A percentile compares a stretch with the other conserved stretches of the same genome.
Evolutionary conservation across 2,797 vertebrate genomes (phyloP).

Genomic region (Spatula clypeata): DNA sequence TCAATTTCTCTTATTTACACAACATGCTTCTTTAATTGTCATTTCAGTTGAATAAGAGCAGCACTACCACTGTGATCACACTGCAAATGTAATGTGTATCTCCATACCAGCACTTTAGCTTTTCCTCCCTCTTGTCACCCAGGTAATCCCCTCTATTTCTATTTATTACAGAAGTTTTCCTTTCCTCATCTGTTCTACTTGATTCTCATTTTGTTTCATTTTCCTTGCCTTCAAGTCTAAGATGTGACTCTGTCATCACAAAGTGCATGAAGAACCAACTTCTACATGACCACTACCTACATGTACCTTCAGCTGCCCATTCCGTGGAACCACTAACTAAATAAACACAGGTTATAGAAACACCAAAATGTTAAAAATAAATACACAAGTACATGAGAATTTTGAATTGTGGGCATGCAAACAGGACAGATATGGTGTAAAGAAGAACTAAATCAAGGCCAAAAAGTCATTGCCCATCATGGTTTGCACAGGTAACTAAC

Average conservation of each 20-base stretch:
- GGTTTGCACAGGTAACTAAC: background rate
- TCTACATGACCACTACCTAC: background rate
- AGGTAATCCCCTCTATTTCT: background rate
- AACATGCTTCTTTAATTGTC: rapidly evolving
- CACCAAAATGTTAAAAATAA: background rate
- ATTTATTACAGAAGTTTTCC: background rate
- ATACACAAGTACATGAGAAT: background rate
- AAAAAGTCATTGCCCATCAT: background rate
- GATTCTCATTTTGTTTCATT: background rate
- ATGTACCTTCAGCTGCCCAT: background rate
- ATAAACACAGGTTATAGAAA: background rate
- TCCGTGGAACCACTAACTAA: background rate
- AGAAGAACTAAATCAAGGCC: background rate
- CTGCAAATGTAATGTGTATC: background rate
- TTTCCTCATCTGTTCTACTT: background rate
- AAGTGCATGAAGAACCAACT: rapidly evolving
- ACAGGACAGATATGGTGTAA: rapidly evolving
- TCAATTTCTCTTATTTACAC: background rate
- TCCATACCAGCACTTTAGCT: background rate
- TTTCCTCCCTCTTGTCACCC: background rate
- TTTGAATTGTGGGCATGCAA: background rate
- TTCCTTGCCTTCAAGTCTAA: background rate
- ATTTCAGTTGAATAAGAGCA: background rate
- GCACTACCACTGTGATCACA: background rate
- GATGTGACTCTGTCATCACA: background rate